A percentile compares a stretch with the other conserved stretches of the same genome.
Evolutionary conservation across 37 sponge, comb jelly and placozoan species (phyloP).

Genomic region (Ianthella basta): DNA sequence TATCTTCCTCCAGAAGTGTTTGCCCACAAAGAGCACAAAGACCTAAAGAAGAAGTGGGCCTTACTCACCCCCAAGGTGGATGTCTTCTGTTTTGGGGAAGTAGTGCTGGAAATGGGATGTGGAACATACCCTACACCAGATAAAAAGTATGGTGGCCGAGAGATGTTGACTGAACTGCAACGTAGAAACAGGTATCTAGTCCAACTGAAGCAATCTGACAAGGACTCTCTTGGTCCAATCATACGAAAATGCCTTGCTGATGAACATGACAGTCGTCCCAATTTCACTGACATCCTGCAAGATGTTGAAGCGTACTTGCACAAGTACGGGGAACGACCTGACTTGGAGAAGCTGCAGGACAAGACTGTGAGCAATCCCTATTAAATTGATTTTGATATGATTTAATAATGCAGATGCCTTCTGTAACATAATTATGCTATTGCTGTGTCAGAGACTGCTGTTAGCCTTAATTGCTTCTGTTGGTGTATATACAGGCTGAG

Average conservation of each 20-base stretch:
- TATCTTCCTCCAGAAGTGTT: constrained; percentile 1
- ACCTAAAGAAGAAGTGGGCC: neutral
- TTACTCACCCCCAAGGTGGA: neutral
- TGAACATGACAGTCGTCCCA: neutral
- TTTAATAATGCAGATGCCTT: too few relatives aligned
- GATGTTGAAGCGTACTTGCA: neutral
- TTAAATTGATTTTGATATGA: too few relatives aligned
- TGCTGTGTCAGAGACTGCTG: too few relatives aligned
- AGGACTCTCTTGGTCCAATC: neutral
- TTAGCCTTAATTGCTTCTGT: too few relatives aligned
- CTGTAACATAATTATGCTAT: too few relatives aligned
- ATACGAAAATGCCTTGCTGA: neutral
- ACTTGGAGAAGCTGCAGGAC: too few relatives aligned
- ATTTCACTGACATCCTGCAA: neutral
- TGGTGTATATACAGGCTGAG: too few relatives aligned
- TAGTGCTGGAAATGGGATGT: neutral
- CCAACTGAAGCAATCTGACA: neutral
- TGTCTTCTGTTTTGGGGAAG: neutral
- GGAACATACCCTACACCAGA: neutral
- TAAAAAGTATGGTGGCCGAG: neutral
- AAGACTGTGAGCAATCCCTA: too few relatives aligned
- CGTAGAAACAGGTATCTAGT: neutral
- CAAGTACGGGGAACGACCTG: neutral
- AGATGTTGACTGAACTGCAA: neutral
- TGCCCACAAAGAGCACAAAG: neutral